Conservation (phyloP, 2,113 vertebrate species). For the Scomber colias region DNA sequence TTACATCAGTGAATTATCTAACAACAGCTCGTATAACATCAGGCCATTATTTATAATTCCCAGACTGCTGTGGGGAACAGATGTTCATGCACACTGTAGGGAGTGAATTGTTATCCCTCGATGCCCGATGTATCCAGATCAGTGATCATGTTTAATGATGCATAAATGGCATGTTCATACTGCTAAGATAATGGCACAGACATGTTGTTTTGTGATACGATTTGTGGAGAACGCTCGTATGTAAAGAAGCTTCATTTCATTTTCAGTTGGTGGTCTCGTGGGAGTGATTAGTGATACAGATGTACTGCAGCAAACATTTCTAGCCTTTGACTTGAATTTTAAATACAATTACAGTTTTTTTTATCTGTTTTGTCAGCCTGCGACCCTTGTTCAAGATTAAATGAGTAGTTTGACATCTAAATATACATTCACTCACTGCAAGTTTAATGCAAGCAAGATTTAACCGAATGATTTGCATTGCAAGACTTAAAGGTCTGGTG, state of each 20-base stretch:
- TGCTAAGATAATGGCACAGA: not conserved
- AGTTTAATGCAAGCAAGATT: too few species aligned
- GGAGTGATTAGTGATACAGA: not conserved
- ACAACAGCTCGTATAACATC: conserved; percentile 35
- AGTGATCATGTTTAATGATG: conserved; percentile 31
- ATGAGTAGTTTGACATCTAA: not conserved
- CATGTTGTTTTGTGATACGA: not conserved
- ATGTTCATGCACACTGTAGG: conserved; percentile 43
- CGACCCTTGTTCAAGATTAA: not conserved
- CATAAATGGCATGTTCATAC: conserved; percentile 20
- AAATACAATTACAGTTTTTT: too few species aligned
- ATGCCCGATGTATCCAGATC: conserved; percentile 26
- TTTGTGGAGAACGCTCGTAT: not conserved
- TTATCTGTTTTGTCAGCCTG: not conserved
- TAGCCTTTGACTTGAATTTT: not conserved
- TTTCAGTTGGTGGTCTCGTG: not conserved
- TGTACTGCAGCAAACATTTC: not conserved
- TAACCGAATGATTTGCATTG: too few species aligned
- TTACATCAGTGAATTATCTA: conserved; percentile 46
- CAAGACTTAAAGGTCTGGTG: too few species aligned
- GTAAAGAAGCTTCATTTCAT: conserved; percentile 6
- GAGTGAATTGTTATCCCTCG: not conserved
- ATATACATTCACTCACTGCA: too few species aligned
- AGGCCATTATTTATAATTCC: conserved; percentile 39
- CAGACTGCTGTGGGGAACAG: conserved; percentile 45